A percentile compares a stretch with the other conserved stretches of the same genome.
Evolutionary conservation across 2,888 invertebrate species (phyloP).

Genomic region (Ypsolopha sequella): DNA sequence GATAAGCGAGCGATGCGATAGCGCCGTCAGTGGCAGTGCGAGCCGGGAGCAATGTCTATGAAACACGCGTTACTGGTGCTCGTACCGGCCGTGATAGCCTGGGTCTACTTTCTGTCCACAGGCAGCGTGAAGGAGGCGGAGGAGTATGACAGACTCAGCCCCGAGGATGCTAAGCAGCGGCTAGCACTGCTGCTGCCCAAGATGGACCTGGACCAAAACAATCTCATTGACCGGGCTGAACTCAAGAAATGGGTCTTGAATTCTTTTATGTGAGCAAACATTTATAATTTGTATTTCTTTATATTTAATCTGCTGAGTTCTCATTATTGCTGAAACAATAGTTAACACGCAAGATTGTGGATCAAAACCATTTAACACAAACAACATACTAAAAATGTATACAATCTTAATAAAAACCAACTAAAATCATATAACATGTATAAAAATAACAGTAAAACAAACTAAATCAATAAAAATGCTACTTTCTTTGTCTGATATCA

Average conservation of each 20-base stretch:
- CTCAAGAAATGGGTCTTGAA: slow-evolving; percentile 93
- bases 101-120: slow-evolving; percentile 57
- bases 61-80: slow-evolving; percentile 32
- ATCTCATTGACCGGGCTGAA: slow-evolving; percentile 83
- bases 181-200: slow-evolving; percentile 80
- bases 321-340: too few relatives aligned
- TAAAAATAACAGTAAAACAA: too few relatives aligned
- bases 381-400: too few relatives aligned
- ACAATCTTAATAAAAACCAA: too few relatives aligned
- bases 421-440: too few relatives aligned
- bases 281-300: too few relatives aligned
- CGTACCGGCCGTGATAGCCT: slow-evolving; percentile 29
- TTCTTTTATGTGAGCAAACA: slow-evolving; percentile 80
- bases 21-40: slow-evolving; percentile 15
- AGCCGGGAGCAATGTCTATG: slow-evolving; percentile 34
- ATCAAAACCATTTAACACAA: too few relatives aligned
- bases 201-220: slow-evolving; percentile 91
- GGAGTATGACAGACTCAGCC: slow-evolving; percentile 88
- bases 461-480: too few relatives aligned
- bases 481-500: too few relatives aligned
- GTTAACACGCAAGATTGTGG: too few relatives aligned
- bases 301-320: too few relatives aligned
- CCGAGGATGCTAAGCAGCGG: slow-evolving; percentile 87
- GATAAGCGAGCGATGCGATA: slow-evolving; percentile 21
- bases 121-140: slow-evolving; percentile 93